Evolutionary conservation across 2,888 invertebrate genomes (phyloP), one percentile per base, ranked within the genome.

Genomic region (Fragum whitleyi): DNA sequence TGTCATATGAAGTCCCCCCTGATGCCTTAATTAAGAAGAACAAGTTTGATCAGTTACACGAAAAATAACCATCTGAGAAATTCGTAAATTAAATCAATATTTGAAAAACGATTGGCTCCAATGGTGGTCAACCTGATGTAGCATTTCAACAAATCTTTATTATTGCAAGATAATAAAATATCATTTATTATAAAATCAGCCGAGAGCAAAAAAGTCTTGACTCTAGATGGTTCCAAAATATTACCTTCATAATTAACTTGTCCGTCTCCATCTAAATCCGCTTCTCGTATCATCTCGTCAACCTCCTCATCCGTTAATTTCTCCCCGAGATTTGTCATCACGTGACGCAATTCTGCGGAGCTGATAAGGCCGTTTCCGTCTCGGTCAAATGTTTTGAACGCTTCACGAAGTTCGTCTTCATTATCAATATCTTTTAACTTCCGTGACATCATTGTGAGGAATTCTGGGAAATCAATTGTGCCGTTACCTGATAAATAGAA

Each of bases 321-420:
- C 21, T 62, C 62, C 36, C 62, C 62, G 62, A 62, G 62, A 62
- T 62, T 62, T 62, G 74, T 74, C 74, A 74, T 74, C 65, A 74
- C 74, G 67, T 74, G 74, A 67, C 74, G 74, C 26, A 74, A 39
- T 67, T 74, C 74, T n/a, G 74, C 62, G n/a, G 74, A 36, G 47
- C 74, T 74, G 23, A 74, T 74, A 2, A 36, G 21, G 0, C 74
- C 74, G 26, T 74, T 74, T 23, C 74, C 74, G 36, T 74, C 74
- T 3, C 26, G 42, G 26, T 77, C 77, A 36, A 77, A 77, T 19
- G 70, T 77, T 65, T 57, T 53, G 26, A 77, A 77, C 6, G 77
- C 77, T 65, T 71, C 65, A 21, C 70, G 62, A 9, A 77, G 71
- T 39, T 77, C 77, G 5, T 71, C 67, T 21, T 77, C 77, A 23